Percentiles rank a stretch among this genome's conserved stretches.
Conservation (phyloP, 1,140 invertebrate genomes). For the Trinorchestia longiramus region DNA sequence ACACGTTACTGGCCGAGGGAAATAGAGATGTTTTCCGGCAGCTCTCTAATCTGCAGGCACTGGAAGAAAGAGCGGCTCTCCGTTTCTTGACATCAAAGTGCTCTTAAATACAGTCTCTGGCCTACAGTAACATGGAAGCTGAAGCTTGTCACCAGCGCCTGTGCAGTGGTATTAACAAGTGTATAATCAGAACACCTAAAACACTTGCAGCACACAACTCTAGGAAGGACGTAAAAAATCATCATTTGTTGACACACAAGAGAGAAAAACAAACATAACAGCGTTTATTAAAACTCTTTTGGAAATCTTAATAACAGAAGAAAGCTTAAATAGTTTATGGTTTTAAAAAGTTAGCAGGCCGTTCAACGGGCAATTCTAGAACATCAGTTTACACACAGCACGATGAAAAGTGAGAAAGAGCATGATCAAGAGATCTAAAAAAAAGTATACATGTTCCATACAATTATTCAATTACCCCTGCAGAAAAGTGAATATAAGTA, state of each 20-base stretch:
- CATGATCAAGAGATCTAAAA: too few species aligned
- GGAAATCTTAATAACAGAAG: neutral
- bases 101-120: constrained; percentile 30
- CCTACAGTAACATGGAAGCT: neutral
- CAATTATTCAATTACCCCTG: too few species aligned
- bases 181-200: constrained; percentile 23
- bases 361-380: neutral
- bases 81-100: constrained; percentile 42
- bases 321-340: neutral
- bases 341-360: neutral
- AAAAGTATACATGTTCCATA: too few species aligned
- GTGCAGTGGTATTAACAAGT: neutral
- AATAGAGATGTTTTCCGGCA: constrained; percentile 1
- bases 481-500: too few species aligned
- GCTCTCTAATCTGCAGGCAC: neutral
- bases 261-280: neutral
- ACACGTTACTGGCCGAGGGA: neutral
- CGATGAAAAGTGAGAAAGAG: neutral
- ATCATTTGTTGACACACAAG: neutral
- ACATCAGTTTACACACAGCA: neutral
- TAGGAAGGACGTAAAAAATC: neutral
- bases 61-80: constrained; percentile 18
- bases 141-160: neutral
- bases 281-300: neutral
- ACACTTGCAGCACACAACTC: neutral